phyloP scores from a whole-genome alignment of 1,140 invertebrate species.

The Nephotettix cincticeps region DNA sequence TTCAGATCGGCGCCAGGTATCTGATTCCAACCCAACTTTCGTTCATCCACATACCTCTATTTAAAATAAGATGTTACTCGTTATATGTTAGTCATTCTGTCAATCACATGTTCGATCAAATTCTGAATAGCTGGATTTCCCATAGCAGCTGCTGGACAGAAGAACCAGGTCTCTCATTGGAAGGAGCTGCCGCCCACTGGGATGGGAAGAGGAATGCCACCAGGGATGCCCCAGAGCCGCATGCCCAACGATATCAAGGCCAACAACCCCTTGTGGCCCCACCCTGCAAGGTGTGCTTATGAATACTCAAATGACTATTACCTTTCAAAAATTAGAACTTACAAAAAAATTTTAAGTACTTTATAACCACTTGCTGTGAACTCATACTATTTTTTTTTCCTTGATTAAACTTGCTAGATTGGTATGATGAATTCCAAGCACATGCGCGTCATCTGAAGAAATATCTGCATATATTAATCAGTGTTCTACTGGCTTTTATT shows the following conservation, averaged over 20 bases:
- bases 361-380: no score
- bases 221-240: slow-evolving; percentile 30
- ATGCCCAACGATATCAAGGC: slow-evolving; percentile 54
- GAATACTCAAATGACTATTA: no score
- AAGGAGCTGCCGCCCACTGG: slow-evolving; percentile 66
- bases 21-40: no score
- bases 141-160: slow-evolving; percentile 34
- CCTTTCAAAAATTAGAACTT: no score
- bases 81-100: no score
- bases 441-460: slow-evolving; percentile 4
- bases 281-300: slow-evolving; percentile 11
- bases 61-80: not conserved
- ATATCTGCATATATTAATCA: not conserved
- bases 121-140: no score
- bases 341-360: no score
- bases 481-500: not conserved
- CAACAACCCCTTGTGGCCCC: slow-evolving; percentile 55
- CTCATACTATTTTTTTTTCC: no score
- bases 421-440: not conserved
- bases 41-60: not conserved
- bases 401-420: no score
- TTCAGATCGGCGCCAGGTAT: no score
- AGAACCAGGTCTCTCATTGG: slow-evolving; percentile 66
- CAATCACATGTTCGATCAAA: no score
- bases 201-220: slow-evolving; percentile 48